Evolutionary conservation across 92 coral and sea anemone genomes (phyloP).

Genomic region (Blastomussa wellsi): DNA sequence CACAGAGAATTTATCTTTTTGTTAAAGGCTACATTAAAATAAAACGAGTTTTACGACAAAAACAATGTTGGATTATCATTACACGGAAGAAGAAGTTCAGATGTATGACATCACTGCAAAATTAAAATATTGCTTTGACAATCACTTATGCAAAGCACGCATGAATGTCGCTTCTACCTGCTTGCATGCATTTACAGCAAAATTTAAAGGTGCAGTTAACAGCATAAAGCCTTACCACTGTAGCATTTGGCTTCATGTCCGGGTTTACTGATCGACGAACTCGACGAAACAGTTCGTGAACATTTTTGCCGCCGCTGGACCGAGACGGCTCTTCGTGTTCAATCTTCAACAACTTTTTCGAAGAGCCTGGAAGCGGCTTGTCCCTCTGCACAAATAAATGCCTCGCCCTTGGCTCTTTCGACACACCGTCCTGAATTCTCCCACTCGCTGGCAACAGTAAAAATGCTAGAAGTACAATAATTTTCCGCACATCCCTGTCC

Average conservation of each 20-base stretch:
- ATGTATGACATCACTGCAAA: neutral
- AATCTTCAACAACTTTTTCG: slow-evolving; percentile 53
- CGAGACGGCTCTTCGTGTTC: slow-evolving; percentile 15
- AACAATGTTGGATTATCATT: neutral
- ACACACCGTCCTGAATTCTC: slow-evolving; percentile 11
- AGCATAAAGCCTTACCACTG: slow-evolving; percentile 43
- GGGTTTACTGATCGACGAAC: slow-evolving; percentile 70
- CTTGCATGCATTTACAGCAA: slow-evolving; percentile 1
- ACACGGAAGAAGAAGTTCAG: slow-evolving; percentile 4
- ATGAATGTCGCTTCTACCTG: neutral
- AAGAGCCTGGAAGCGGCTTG: slow-evolving; percentile 74
- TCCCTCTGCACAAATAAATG: slow-evolving; percentile 73
- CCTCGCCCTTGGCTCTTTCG: slow-evolving; percentile 26
- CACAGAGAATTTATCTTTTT: neutral
- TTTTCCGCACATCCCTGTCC: slow-evolving; percentile 13
- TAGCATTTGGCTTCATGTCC: slow-evolving; percentile 48
- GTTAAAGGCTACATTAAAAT: neutral
- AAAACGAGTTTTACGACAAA: neutral
- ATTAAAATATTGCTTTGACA: slow-evolving; percentile 7
- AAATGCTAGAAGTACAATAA: slow-evolving; percentile 23
- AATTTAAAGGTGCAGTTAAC: neutral
- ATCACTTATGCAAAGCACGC: neutral
- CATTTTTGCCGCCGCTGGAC: slow-evolving; percentile 32
- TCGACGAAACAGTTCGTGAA: slow-evolving; percentile 50
- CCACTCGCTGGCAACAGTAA: slow-evolving; percentile 18